phyloP scores from a whole-genome alignment of 2,113 vertebrate species.

The Aepyceros melampus region DNA sequence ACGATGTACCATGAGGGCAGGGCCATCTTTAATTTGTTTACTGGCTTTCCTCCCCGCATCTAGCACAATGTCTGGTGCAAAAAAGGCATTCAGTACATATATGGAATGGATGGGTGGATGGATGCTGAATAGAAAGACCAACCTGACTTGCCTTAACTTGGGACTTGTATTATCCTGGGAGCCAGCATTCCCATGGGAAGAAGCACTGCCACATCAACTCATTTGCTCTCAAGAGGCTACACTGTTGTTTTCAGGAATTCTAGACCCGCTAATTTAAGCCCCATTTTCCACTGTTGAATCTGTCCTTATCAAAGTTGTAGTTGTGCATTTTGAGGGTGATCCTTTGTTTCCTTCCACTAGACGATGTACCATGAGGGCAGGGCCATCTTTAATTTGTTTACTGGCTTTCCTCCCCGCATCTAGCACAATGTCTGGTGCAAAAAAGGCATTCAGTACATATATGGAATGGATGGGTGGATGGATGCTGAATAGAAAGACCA shows the following conservation, averaged over 20 bases:
- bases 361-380: background rate
- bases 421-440: background rate
- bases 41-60: background rate
- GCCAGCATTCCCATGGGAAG: background rate
- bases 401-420: background rate
- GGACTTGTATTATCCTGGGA: background rate
- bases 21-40: background rate
- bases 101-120: background rate
- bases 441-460: background rate
- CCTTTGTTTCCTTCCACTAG: background rate
- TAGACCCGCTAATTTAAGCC: no score
- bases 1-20: background rate
- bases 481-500: background rate
- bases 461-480: background rate
- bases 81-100: background rate
- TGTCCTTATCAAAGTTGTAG: background rate
- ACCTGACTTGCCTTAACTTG: background rate
- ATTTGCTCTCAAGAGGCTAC: background rate
- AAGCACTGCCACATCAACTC: background rate
- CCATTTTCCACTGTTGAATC: no score
- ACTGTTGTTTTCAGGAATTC: no score
- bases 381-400: background rate
- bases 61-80: background rate
- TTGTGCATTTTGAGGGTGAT: background rate
- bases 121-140: background rate